These are phyloP conservation scores for Eupithecia dodoneata DNA, from an alignment of 2,888 invertebrate species.

Conservation along the genomic window DNA sequence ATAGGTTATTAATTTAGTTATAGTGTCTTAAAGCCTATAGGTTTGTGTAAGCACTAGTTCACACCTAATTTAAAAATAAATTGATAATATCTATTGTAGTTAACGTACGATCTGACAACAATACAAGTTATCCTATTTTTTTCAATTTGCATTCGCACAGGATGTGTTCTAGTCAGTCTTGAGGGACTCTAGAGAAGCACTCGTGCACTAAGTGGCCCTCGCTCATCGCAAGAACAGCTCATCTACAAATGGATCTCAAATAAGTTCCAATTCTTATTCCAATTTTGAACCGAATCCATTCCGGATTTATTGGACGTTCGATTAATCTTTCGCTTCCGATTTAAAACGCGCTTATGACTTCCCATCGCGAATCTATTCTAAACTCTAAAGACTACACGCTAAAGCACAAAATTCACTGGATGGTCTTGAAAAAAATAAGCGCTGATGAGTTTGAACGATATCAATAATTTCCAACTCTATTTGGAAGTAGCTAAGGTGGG, in stretches of 20 bases:
- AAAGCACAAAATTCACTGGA: slow-evolving; percentile 42
- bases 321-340: slow-evolving; percentile 77
- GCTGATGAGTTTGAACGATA: slow-evolving; percentile 63
- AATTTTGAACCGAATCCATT: slow-evolving; percentile 79
- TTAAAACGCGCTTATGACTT: slow-evolving; percentile 79
- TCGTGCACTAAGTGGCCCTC: slow-evolving; percentile 45
- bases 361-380: slow-evolving; percentile 30
- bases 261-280: slow-evolving; percentile 81
- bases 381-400: slow-evolving; percentile 43
- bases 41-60: too few relatives aligned
- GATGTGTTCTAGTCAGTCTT: not conserved
- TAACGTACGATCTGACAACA: too few relatives aligned
- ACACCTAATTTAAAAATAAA: too few relatives aligned
- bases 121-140: too few relatives aligned
- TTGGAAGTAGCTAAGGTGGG: slow-evolving; percentile 41
- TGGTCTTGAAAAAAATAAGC: slow-evolving; percentile 40
- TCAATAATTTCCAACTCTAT: slow-evolving; percentile 51
- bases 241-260: slow-evolving; percentile 79
- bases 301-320: slow-evolving; percentile 79
- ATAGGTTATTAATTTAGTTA: too few relatives aligned
- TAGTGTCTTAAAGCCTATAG: too few relatives aligned
- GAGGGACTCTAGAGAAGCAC: slow-evolving; percentile 29
- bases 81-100: too few relatives aligned
- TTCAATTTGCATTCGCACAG: not conserved
- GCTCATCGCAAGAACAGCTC: slow-evolving; percentile 78